Base-by-base conservation (phyloP, 2,113 vertebrate genomes). In the Otus sunia region DNA sequence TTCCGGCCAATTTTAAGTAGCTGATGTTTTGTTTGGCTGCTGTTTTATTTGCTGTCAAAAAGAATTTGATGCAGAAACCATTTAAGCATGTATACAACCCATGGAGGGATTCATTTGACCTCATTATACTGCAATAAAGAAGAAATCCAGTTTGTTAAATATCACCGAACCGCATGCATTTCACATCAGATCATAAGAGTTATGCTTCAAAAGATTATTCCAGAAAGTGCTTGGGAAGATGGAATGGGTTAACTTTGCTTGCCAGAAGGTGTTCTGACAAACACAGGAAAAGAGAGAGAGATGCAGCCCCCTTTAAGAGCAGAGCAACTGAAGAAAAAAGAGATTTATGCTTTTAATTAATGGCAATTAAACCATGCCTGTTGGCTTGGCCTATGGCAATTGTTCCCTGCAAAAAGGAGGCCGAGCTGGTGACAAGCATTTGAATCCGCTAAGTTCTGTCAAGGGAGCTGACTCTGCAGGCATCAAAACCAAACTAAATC, bases 291-390 rank as follows among this genome's bases (percentile, higher is more conserved):
- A 98, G 98, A 98, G 98, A 98, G 98, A 98, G 97, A 98, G 97
- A 98, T 98, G 98, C 98, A 99, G 98, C 99, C 98, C 98, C 99
- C 99, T 99, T 99, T 99, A 99, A 99, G 99, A 99, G 99, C 98
- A 98, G 98, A 99, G 99, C 98, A 98, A 99, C 98, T 98, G 99
- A 99, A 99, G 98, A 99, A 99, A 99, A 99, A 99, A 99, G 98
- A 99, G 99, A 99, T 99, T 99, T 99, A 99, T 99, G 99, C 99
- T 99, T 99, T 99, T 99, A 99, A 99, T 99, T 99, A 99, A 99
- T 99, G 99, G 99, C 99, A 99, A 99, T 99, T 99, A 99, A 99
- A 99, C 98, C 99, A 98, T 99, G 99, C 99, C 99, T 99, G 99
- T 99, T 98, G 99, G 99, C 99, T 99, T 99, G 99, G 99, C 99